Evolutionary conservation across 2,797 vertebrate species (phyloP), one percentile per base, ranked within the genome.

Genomic region (Acipenser oxyrinchus): DNA sequence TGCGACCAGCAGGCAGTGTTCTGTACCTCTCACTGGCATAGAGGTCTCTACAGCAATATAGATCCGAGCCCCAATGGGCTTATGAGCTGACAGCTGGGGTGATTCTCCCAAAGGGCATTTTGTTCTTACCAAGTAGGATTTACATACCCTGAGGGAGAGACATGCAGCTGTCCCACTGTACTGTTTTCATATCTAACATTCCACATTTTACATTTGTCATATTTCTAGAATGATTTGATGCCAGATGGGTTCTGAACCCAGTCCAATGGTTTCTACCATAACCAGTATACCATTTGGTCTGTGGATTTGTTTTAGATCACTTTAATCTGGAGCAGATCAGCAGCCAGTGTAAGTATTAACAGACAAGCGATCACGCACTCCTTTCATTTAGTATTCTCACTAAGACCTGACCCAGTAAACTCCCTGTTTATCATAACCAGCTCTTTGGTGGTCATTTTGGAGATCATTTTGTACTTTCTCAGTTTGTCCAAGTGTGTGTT

Each of bases 201-300:
- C 7, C 10, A 18, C 7, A 18, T 4, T 62, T 9, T 62, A 37
- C 37, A 37, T 62, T 18, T n/a, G 18, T 18, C 18, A 9, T 62
- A 69, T 61, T 50, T 69, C 74, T 70, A 74, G 23, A 1, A 50
- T 81, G 77, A 81, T 77, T 76, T 75, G 67, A 73, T 70, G 81
- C 78, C 86, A 87, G 84, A 86, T 86, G 84, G 82, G 79, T 70
- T 73, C 80, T 81, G 79, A 79, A 79, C 79, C 72, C 37, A 51
- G 73, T 77, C 77, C 80, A 82, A 82, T 64, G 75, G 78, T 63
- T 52, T 66, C 65, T 68, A 62, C n/a, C 10, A 68, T 60, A 57
- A 64, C 23, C 15, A 10, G 64, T 48, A 67, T 72, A 76, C 79
- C 82, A 86, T 85, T 87, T 83, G 82, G 79, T 82, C 76, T 75